Evolutionary conservation across 2,888 invertebrate genomes (phyloP), one percentile per base, ranked within the genome.

Genomic region (Eubasilissa splendida): DNA sequence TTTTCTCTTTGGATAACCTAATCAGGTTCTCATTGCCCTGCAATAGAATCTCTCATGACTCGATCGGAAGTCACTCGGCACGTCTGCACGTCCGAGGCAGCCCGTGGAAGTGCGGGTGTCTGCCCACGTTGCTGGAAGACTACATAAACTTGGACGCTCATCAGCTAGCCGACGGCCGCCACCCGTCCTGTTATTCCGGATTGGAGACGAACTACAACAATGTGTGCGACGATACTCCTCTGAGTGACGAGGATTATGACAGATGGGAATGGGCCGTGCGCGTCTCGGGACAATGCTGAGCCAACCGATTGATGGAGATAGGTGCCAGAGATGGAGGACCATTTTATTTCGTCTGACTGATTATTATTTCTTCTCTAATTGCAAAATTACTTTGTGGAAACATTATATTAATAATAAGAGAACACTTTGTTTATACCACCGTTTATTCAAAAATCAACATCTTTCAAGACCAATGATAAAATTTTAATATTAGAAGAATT

Each of bases 41-140:
- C 56, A 71, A 71, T 22, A 54, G n/a, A 50, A 8, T 71, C 7
- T 56, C 71, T 31, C 12, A 56, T 5, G 11, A 56, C 5, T 31
- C 71, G 4, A 12, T 56, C 33, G 11, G 31, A 10, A 31, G 33
- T 1, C 56, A 5, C 11, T 54, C 31, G 9, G 22, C 11, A 9
- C 22, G 31, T 2, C n/a, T 71, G 3, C 12, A 22, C 31, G 11
- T 56, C 22, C 71, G 4, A 5, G 71, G 71, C 4, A 71, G 56
- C 56, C 71, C 71, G 5, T 71, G 71, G 71, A 54, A 56, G n/a
- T 71, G 71, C 33, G 71, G 71, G 8, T 71, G 71, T 9, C 31
- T 71, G 56, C 12, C 56, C 12, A 11, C 54, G 22, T 31, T 71
- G 11, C 12, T 71, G 31, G 33, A 56, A 7, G 8, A 31, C 5